Base-by-base conservation (phyloP, 37 sponge, comb jelly and placozoan genomes). In the Petrosia ficiformis region DNA sequence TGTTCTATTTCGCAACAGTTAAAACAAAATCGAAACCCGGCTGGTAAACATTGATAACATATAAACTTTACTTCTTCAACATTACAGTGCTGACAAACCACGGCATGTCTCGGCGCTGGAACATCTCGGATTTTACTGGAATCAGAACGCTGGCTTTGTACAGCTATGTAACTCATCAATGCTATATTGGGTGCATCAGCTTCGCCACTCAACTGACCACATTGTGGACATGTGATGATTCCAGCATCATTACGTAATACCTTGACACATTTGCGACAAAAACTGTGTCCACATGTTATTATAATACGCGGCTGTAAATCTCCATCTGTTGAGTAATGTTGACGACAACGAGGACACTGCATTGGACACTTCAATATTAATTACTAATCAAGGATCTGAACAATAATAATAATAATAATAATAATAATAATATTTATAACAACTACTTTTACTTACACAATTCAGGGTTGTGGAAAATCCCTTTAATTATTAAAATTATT, bases 121-220 rank as follows among this genome's bases (percentile, higher is more conserved):
- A 77, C 41, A 11, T 70, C 65, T 36, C 72, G 77, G n/a, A 84
- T 59, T 22, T 44, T 44, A 1, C 39, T 44, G 5, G 65, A 41
- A 26, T 61, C n/a, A 22, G 63, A 11, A 5, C 26, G 63, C 28
- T 61, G 63, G 5, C 5, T 61, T 8, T 70, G 70, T 0, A 73
- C 79, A 36, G 71, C 86, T 25, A 86, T 74, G 57, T 86, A 86
- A 35, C 69, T 59, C 76, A 86, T 86, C 75, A 86, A 73, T 68
- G 80, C 79, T 40, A 86, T 68, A 67, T 86, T 86, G 36, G 86
- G 80, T 1, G 76, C 80, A 30, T 86, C 80, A 22, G 79, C 73
- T 25, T 86, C 86, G 3, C 6, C 4, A 52, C 59, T 56, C 31
- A 58, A 39, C 29, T 68, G 75, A 44, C 65, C 68, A 42, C 86